These are phyloP conservation scores for Halcyon leucocephala DNA, from an alignment of 2,797 vertebrate genomes.

Conservation along the genomic window DNA sequence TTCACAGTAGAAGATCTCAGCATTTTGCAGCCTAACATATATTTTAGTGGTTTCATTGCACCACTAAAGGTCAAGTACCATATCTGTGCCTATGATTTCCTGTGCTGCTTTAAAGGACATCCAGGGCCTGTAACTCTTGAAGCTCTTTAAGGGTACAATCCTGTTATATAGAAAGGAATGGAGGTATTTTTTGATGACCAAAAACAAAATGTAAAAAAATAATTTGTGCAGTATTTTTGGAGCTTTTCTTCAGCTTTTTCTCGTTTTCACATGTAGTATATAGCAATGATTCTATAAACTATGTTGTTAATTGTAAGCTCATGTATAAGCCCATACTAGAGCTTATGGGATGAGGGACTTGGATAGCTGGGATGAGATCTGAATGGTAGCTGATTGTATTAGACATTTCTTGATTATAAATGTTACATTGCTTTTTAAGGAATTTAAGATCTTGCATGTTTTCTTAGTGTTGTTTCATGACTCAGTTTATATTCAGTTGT, in stretches of 20 bases:
- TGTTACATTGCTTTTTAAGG: background rate
- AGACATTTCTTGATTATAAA: conserved; percentile 20
- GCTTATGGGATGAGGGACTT: background rate
- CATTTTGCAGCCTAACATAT: conserved; percentile 57
- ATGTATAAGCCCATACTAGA: background rate
- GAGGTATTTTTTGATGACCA: background rate
- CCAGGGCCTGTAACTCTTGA: conserved; percentile 50
- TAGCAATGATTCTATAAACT: background rate
- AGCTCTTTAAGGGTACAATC: conserved; percentile 12
- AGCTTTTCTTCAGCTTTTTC: background rate
- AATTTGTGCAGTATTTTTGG: background rate
- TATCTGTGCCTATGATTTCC: conserved; percentile 56
- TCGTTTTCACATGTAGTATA: background rate
- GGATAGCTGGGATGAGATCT: background rate
- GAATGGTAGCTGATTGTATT: background rate
- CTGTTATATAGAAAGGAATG: background rate
- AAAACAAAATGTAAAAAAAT: background rate
- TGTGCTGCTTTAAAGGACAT: conserved; percentile 50
- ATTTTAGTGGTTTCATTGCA: conserved; percentile 50
- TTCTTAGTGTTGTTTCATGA: background rate
- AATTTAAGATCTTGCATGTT: background rate
- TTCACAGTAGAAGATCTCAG: conserved; percentile 51
- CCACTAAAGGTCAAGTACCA: conserved; percentile 58
- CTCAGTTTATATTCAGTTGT: background rate
- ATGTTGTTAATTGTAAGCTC: background rate